Evolutionary conservation across 2,888 invertebrate species (phyloP), one percentile per base, ranked within the genome.

Genomic region (Drosophila rubida): DNA sequence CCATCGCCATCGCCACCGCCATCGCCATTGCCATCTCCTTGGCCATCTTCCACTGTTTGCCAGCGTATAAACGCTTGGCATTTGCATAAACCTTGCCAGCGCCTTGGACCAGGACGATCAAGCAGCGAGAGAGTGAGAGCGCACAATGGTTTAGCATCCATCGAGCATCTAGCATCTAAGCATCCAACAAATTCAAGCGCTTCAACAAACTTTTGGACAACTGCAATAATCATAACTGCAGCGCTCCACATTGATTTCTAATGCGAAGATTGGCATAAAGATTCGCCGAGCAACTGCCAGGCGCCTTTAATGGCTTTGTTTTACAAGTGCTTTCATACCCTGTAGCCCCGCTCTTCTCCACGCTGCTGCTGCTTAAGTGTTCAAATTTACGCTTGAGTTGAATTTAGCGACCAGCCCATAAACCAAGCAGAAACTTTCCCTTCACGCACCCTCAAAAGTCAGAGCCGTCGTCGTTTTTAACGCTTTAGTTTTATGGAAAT

Each of bases 171-270:
- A 37, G 32, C n/a, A 32, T 32, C 32, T n/a, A 11, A 32, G 4
- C 27, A 27, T 32, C 32, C 4, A 32, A 32, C 30, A 37, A 27
- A 42, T 22, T 57, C 48, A 69, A 48, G 41, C 14, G 41, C 49
- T 58, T 58, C 39, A 58, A 81, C 11, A 32, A 83, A 61, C 37
- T 67, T 83, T 83, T 75, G 53, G 60, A 76, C 87, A 87, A 87
- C 87, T 83, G 82, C 87, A 83, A 83, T 83, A 83, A 83, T 87
- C 87, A 83, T 83, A 83, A 87, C 85, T 87, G 82, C 85, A 87
- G 72, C 51, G 65, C 71, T 63, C 69, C 55, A 76, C 82, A 87
- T 82, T 87, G 82, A 82, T 82, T 82, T 81, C 79, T 75, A 76
- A 74, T 74, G 78, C 68, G n/a, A 59, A 83, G 75, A 86, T 86